phyloP scores from a whole-genome alignment of 1,140 invertebrate genomes.

The Araneus ventricosus region DNA sequence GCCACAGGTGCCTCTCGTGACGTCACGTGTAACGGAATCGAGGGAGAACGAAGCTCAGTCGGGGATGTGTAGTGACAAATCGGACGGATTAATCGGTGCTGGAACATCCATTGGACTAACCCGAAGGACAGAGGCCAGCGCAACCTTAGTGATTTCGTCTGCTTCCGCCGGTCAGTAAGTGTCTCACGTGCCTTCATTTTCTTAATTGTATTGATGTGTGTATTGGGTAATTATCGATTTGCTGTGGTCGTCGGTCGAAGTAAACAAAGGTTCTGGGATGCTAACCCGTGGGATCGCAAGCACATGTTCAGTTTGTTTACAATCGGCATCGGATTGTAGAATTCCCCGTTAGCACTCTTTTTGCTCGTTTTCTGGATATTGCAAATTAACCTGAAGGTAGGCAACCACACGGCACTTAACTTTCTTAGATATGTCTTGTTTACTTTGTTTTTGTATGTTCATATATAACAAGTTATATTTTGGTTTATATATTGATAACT shows the following conservation, averaged over 20 bases:
- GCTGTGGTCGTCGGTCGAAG: neutral
- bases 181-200: neutral
- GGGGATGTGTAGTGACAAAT: slow-evolving; percentile 42
- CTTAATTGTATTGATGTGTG: neutral
- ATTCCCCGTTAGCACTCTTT: neutral
- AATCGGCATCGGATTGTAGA: neutral
- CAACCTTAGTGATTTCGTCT: neutral
- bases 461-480: too few species aligned
- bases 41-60: neutral
- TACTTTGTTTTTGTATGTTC: too few species aligned
- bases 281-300: neutral
- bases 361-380: neutral
- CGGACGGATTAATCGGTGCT: slow-evolving; percentile 20
- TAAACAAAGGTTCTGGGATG: neutral
- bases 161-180: slow-evolving; percentile 21
- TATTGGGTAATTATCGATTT: neutral
- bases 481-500: too few species aligned
- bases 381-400: too few species aligned
- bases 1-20: slow-evolving; percentile 58
- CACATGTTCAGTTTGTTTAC: slow-evolving; percentile 40
- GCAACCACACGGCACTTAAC: too few species aligned
- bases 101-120: slow-evolving; percentile 6
- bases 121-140: neutral
- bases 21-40: slow-evolving; percentile 53
- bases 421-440: too few species aligned